A percentile compares a stretch with the other conserved stretches of the same genome.
These are phyloP conservation scores for Accipiter cooperii DNA, from an alignment of 2,113 vertebrate species.

Conservation along the genomic window DNA sequence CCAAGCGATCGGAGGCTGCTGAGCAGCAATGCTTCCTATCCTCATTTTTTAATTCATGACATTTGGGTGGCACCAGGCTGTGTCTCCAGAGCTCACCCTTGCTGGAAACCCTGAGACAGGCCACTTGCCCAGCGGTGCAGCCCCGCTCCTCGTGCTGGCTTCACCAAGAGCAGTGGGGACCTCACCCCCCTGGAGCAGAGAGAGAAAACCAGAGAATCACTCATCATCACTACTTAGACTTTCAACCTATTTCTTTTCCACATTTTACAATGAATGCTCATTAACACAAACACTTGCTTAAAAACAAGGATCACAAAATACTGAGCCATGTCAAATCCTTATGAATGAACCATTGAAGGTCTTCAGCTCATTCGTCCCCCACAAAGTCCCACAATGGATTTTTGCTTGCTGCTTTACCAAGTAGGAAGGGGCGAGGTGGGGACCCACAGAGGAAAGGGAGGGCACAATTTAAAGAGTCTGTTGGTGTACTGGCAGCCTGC, in stretches of 20 bases:
- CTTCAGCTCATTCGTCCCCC: not conserved
- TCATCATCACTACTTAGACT: not conserved
- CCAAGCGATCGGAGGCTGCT: not conserved
- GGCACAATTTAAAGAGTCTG: not conserved
- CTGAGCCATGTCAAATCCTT: not conserved
- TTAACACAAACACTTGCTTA: not conserved
- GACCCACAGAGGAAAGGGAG: not conserved
- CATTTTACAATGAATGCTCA: not conserved
- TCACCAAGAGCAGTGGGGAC: not conserved
- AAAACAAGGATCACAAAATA: not conserved
- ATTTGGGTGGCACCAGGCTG: not conserved
- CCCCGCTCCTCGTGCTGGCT: rapidly evolving
- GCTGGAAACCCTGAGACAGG: not conserved
- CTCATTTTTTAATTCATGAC: not conserved
- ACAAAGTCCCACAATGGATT: rapidly evolving
- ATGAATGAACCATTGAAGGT: not conserved
- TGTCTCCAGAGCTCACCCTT: not conserved
- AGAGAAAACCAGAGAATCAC: not conserved
- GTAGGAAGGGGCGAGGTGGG: not conserved
- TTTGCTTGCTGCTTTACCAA: not conserved
- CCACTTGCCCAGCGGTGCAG: not conserved
- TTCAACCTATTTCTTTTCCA: not conserved
- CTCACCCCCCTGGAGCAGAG: not conserved
- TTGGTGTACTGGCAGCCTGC: rapidly evolving
- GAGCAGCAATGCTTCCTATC: not conserved